Base-by-base conservation (phyloP, 2,113 vertebrate species). In the Sebastes schlegelii region DNA sequence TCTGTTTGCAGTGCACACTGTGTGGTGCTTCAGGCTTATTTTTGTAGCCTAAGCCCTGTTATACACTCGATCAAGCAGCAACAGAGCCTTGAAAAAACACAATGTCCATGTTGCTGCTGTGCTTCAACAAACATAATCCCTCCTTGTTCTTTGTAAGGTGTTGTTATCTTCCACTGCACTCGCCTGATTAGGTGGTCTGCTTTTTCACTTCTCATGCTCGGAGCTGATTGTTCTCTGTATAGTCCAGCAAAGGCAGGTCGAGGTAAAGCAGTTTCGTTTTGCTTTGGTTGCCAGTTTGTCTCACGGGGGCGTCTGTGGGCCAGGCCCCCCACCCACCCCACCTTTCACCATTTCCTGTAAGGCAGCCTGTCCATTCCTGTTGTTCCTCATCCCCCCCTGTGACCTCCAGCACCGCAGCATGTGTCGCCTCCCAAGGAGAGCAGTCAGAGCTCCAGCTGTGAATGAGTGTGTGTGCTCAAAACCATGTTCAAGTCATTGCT, bases 341-440 rank as follows among this genome's bases (percentile, higher is more conserved):
- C 51, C 61, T 16, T 4, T 62, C 34, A 45, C n/a, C 19, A 72
- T 88, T 91, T 88, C 86, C 86, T 90, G 81, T 88, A 34, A 49
- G 71, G 73, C 80, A 48, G 74, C 82, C 48, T 42, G 75, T 69
- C 16, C 79, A 45, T 34, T 76, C 67, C 48, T 19, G 80, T 79
- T 71, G 73, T 89, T 79, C 52, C 40, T 63, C 69, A 21, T 43
- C n/a, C 52, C 60, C 52, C n/a, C 62, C 65, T 40, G 45, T 3
- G 46, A 79, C 88, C 80, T 84, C 19, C 64, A 51, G 62, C 77
- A 51, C 72, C 19, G 0, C 64, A 63, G 60, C 82, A 61, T 72
- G 69, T 58, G 43, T 63, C 73, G 8, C 80, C 78, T 78, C 74
- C 57, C 26, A n/a, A 40, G 55, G 40, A 73, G 66, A 67, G 64